Conservation (phyloP, 2,888 invertebrate species). For the Augochlorella aurata region DNA sequence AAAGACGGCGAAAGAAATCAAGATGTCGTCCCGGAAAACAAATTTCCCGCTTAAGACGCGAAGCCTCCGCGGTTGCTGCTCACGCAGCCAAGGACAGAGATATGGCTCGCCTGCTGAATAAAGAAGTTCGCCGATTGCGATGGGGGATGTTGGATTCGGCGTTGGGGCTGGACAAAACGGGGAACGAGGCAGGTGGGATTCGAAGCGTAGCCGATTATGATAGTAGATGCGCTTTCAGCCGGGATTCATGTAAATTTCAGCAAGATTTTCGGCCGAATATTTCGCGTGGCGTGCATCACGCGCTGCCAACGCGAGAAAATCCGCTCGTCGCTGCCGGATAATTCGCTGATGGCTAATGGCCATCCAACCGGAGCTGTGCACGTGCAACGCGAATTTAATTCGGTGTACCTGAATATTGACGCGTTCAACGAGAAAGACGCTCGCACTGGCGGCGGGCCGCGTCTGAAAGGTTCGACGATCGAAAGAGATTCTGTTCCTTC, state of each 20-base stretch:
- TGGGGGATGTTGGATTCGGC: neutral
- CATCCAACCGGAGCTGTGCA: constrained; percentile 50
- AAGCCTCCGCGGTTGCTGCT: neutral
- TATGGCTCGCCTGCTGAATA: neutral
- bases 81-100: neutral
- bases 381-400: constrained; percentile 66
- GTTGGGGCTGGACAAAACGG: neutral
- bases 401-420: constrained; percentile 61
- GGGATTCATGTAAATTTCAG: constrained; percentile 69
- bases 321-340: constrained; percentile 61
- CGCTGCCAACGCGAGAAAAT: constrained; percentile 64
- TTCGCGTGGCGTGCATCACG: constrained; percentile 43
- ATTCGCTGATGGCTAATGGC: constrained; percentile 70
- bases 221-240: constrained; percentile 47
- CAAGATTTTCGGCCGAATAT: constrained; percentile 61
- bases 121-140: neutral
- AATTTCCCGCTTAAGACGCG: neutral
- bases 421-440: constrained; percentile 40
- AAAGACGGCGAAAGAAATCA: too few relatives aligned
- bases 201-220: constrained; percentile 52
- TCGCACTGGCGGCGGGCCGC: neutral
- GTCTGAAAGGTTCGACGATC: constrained; percentile 4
- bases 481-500: constrained; percentile 8
- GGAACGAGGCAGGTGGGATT: constrained; percentile 17
- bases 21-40: too few relatives aligned